A percentile compares a stretch with the other conserved stretches of the same genome.
Evolutionary conservation across 2,113 vertebrate species (phyloP).

Genomic region (Aegotheles bennettii): DNA sequence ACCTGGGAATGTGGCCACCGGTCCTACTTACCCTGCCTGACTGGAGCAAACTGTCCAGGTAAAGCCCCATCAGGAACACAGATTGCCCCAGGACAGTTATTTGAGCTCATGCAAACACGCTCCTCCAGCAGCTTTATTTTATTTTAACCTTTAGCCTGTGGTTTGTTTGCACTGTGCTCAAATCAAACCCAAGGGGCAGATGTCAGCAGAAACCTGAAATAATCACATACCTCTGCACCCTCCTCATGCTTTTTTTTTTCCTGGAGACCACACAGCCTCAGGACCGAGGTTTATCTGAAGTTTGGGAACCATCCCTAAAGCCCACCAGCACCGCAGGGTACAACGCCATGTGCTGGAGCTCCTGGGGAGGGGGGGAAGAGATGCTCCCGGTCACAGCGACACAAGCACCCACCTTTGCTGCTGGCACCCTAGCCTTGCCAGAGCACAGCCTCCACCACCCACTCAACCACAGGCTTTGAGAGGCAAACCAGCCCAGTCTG

Average conservation of each 20-base stretch:
- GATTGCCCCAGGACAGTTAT: background rate
- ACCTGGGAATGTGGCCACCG: too few relatives aligned
- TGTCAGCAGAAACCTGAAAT: background rate
- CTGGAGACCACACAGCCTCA: rapidly evolving
- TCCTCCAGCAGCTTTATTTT: background rate
- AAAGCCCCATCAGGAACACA: background rate
- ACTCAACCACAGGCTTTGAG: background rate
- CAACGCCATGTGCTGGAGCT: background rate
- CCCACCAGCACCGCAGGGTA: background rate
- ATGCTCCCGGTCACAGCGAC: background rate
- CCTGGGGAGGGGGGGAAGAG: background rate
- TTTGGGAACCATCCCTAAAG: background rate
- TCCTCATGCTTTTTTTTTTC: background rate
- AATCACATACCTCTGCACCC: background rate
- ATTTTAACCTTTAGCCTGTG: background rate
- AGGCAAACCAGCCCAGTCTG: background rate
- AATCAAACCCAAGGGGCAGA: background rate
- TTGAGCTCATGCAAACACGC: background rate
- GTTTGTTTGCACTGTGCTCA: background rate
- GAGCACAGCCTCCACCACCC: background rate
- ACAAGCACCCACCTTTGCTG: background rate
- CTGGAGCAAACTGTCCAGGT: background rate
- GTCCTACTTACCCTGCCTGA: too few relatives aligned
- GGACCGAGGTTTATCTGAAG: background rate
- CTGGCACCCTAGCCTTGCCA: background rate